phyloP scores from a whole-genome alignment of 2,113 vertebrate species.

The Hyaena hyaena region DNA sequence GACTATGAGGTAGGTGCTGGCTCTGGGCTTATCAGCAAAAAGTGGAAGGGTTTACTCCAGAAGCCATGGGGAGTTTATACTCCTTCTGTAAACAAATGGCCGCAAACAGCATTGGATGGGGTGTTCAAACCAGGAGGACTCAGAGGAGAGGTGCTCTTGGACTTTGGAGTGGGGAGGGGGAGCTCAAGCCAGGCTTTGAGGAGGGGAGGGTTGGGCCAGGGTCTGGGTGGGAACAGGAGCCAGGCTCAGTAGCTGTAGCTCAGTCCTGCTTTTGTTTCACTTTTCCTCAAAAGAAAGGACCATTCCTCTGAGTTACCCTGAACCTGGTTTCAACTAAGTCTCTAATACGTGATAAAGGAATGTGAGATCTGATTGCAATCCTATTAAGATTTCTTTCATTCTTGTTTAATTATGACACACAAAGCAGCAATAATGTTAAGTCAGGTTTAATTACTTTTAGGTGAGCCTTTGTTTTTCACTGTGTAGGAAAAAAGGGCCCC shows the following conservation, averaged over 20 bases:
- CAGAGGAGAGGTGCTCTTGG: neutral
- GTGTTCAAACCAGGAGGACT: neutral
- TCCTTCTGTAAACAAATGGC: neutral
- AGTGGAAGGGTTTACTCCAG: neutral
- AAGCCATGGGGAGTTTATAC: neutral
- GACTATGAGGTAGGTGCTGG: neutral
- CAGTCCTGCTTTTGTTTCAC: neutral
- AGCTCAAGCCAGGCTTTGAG: neutral
- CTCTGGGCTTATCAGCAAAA: neutral
- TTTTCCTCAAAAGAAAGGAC: constrained; percentile 12
- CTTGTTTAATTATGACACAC: constrained; percentile 29
- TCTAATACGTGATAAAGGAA: neutral
- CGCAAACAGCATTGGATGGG: neutral
- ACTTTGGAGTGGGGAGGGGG: too few species aligned
- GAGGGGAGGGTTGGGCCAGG: neutral
- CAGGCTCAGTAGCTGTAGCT: neutral
- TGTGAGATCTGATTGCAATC: constrained; percentile 25
- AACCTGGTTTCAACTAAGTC: neutral
- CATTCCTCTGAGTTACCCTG: neutral
- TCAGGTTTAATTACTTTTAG: constrained; percentile 56
- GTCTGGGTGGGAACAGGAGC: neutral
- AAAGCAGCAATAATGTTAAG: neutral
- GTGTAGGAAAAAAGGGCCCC: neutral
- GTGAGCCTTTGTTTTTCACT: constrained; percentile 14
- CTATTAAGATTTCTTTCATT: constrained; percentile 48